phyloP scores from a whole-genome alignment of 2,797 vertebrate genomes.

The Pangasius krempfi region DNA sequence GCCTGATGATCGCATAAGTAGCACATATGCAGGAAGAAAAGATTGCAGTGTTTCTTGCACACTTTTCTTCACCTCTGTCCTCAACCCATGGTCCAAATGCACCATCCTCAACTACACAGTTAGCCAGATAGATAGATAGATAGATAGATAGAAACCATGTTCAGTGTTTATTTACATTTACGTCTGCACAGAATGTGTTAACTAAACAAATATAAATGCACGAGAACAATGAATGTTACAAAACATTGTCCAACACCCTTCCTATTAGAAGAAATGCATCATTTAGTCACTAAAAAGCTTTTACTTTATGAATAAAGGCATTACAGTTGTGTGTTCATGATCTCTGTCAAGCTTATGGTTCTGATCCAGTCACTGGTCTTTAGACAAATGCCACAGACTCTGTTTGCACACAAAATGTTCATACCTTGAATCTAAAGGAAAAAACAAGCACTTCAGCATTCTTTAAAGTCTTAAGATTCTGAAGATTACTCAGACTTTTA shows the following conservation, averaged over 20 bases:
- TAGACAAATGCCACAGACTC: not conserved
- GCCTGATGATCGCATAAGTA: not conserved
- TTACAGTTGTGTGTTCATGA: not conserved
- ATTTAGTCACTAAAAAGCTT: constrained; percentile 15
- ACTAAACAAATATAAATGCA: not conserved
- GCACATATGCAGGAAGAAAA: not conserved
- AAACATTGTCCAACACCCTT: not conserved
- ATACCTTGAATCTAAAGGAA: not conserved
- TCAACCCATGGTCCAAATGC: not conserved
- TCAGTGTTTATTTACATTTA: not conserved
- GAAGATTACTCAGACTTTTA: not conserved
- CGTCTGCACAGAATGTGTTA: not conserved
- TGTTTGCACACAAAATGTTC: not conserved
- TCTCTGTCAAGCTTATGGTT: not conserved
- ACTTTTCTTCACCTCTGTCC: not conserved
- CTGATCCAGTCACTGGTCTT: not conserved
- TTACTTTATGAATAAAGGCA: not conserved
- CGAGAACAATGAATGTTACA: not conserved
- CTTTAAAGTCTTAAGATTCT: constrained; percentile 1
- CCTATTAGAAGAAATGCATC: constrained; percentile 35
- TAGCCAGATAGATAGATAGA: not conserved
- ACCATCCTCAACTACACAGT: not conserved
- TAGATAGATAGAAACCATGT: not conserved
- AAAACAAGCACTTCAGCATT: not conserved
- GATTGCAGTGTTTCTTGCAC: too few species aligned